Evolutionary conservation across 2,113 vertebrate species (phyloP).

Genomic region (Fulica atra): DNA sequence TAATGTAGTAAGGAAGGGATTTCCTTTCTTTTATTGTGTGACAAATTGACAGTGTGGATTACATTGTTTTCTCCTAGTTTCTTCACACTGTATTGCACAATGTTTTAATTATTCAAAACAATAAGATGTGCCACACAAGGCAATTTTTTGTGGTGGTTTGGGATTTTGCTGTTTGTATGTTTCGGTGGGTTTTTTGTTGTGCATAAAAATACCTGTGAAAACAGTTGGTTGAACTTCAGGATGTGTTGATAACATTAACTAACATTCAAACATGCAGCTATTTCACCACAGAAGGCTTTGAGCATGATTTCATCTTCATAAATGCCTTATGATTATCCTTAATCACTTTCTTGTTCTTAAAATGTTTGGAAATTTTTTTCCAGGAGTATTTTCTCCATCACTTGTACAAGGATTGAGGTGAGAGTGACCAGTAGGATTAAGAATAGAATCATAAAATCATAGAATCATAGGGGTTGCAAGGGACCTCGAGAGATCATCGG

Average conservation of each 20-base stretch:
- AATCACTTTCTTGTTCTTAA: not conserved
- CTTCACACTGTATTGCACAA: not conserved
- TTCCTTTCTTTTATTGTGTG: not conserved
- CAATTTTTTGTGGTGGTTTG: not conserved
- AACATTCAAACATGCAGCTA: not conserved
- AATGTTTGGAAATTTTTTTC: not conserved
- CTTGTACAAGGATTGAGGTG: not conserved
- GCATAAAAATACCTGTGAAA: not conserved
- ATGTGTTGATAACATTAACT: not conserved
- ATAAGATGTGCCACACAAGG: not conserved
- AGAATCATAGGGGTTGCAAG: too few species aligned
- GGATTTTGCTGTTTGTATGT: too few species aligned
- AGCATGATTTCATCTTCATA: not conserved
- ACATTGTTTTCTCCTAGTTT: not conserved
- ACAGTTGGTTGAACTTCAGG: not conserved
- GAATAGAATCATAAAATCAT: too few species aligned
- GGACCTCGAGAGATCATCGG: too few species aligned
- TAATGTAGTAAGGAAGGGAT: not conserved
- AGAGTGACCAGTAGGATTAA: not conserved
- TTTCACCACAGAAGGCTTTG: not conserved
- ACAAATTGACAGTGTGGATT: not conserved
- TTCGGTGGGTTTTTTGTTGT: not conserved
- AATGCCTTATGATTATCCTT: not conserved
- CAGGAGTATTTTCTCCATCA: not conserved
- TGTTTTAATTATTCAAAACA: not conserved